Conservation (phyloP, 2,888 invertebrate species). For the Serripes groenlandicus region DNA sequence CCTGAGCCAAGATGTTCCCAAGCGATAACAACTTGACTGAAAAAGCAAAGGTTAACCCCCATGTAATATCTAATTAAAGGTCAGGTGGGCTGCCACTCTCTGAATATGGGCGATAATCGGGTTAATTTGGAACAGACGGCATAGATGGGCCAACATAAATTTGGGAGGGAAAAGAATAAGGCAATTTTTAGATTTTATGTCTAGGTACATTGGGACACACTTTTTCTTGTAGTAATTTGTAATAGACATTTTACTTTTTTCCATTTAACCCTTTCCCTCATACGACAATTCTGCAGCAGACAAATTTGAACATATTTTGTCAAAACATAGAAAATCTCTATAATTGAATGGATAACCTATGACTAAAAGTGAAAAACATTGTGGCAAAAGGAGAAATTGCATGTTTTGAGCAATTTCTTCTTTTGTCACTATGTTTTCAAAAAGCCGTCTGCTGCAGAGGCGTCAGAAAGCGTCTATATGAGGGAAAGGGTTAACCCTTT, state of each 20-base stretch:
- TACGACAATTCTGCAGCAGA: too few species aligned
- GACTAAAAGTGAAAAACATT: not conserved
- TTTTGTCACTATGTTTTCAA: not conserved
- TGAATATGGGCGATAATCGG: not conserved
- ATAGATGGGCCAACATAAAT: not conserved
- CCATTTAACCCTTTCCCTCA: too few species aligned
- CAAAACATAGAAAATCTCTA: too few species aligned
- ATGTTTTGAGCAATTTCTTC: not conserved
- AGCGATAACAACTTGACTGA: not conserved
- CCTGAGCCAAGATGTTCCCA: constrained; percentile 11
- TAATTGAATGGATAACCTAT: not conserved
- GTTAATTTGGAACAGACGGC: constrained; percentile 10
- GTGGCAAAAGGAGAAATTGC: not conserved
- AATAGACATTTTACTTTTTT: too few species aligned
- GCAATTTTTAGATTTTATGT: too few species aligned
- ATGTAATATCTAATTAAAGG: constrained; percentile 3
- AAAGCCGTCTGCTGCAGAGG: too few species aligned
- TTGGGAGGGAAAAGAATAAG: too few species aligned
- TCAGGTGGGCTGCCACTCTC: constrained; percentile 9
- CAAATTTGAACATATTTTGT: too few species aligned
- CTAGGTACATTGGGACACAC: too few species aligned
- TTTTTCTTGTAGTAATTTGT: too few species aligned
- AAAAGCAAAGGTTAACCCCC: not conserved
- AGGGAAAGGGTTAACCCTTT: too few species aligned
- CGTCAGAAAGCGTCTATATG: not conserved